Evolutionary conservation across 2,888 invertebrate genomes (phyloP), one percentile per base, ranked within the genome.

Genomic region (Phengaris alcon): DNA sequence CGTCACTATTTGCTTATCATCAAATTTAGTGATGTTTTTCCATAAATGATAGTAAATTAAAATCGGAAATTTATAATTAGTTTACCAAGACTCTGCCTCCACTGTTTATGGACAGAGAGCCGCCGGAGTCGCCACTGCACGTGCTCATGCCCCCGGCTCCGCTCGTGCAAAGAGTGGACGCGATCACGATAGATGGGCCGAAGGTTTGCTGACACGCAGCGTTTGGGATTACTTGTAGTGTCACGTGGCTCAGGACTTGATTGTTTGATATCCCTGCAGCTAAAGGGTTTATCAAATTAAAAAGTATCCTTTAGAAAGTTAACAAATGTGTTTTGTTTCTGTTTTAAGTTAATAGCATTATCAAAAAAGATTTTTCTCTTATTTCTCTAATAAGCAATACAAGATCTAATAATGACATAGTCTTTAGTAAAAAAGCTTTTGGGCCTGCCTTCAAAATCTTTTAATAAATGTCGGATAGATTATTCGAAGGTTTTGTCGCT

Each of bases 151-250:
- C 77, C 0, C 80, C 81, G 2, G 75, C 74, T 4, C 81, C 80
- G 75, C 79, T 80, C 54, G 82, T 81, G 76, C 82, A 82, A 0
- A 82, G 74, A 0, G 77, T 77, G 15, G 78, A 76, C 8, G 48
- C 54, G 15, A 77, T 51, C n/a, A 79, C 68, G 15, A 54, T 68
- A 1, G 48, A 9, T 6, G 74, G 0, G 4, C 74, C 75, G 73
- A 68, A 79, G 8, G 75, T 74, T 46, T 70, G 57, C 8, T 74
- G 59, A 44, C 79, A 79, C 46, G 48, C 78, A 6, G 74, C 73
- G 73, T 79, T 90, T 13, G 82, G 79, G 54, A 90, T 86, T 22
- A 91, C 80, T 69, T 78, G 77, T n/a, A 84, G 75, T 0, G 55
- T 70, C 13, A 82, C 83, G 59, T 80, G 75, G 73, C 77, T 77